A percentile compares a stretch with the other conserved stretches of the same genome.
Conservation (phyloP, 1,140 invertebrate species). For the Dinoponera quadriceps region DNA sequence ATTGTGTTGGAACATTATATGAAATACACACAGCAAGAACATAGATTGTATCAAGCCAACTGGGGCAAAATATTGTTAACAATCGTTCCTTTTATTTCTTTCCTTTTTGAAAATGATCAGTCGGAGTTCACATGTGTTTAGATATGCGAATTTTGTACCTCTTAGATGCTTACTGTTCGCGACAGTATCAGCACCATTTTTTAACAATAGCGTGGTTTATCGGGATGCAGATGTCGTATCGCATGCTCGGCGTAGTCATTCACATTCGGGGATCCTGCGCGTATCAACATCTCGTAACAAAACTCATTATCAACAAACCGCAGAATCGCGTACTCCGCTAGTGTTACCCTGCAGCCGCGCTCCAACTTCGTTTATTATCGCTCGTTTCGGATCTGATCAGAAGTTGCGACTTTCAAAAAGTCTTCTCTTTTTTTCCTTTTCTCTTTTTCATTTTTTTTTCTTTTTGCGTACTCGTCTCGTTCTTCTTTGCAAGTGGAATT, state of each 20-base stretch:
- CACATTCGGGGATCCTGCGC: conserved; percentile 44
- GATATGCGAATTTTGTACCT: conserved; percentile 60
- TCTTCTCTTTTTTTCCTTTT: conserved; percentile 36
- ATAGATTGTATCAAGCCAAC: not conserved
- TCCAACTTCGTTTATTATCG: conserved; percentile 49
- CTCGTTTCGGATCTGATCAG: conserved; percentile 35
- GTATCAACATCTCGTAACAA: conserved; percentile 74
- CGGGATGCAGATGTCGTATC: conserved; percentile 19
- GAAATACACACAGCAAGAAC: not conserved
- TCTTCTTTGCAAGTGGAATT: conserved; percentile 31
- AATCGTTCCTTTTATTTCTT: too few relatives aligned
- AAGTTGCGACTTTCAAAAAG: conserved; percentile 36
- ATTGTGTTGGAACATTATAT: not conserved
- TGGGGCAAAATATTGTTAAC: not conserved
- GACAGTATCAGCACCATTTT: conserved; percentile 71
- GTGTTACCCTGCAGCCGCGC: conserved; percentile 50
- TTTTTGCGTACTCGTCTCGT: conserved; percentile 36
- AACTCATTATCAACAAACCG: conserved; percentile 78
- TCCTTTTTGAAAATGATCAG: not conserved
- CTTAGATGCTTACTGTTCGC: conserved; percentile 51
- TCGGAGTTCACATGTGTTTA: not conserved
- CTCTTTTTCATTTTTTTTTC: conserved; percentile 22
- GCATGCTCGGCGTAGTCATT: conserved; percentile 52
- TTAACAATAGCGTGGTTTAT: conserved; percentile 69
- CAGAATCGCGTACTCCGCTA: conserved; percentile 64